Evolutionary conservation across 2,888 invertebrate species (phyloP), one percentile per base, ranked within the genome.

Genomic region (Chaetogeoica ovagalla): DNA sequence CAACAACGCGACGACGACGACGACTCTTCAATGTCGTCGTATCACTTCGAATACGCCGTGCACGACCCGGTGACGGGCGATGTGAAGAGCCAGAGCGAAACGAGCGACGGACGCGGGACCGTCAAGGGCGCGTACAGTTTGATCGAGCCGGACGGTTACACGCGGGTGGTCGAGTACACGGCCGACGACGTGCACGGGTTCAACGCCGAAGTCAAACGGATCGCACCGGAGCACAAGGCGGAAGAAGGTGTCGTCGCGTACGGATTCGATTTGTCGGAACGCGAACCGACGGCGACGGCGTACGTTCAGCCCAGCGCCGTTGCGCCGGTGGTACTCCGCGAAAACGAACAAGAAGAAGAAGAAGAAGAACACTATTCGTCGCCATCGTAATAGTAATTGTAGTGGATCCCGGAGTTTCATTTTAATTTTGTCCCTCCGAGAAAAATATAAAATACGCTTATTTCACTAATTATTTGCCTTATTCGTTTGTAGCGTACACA

Each of bases 61-160:
- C n/a, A 76, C 59, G 76, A 76, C 23, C 76, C 76, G 30, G 1
- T 60, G n/a, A 76, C 76, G 39, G 76, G 76, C 39, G 76, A 76
- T 30, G 59, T 43, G 43, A 76, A 76, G 59, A 68, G 43, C 57
- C 76, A 76, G 8, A 60, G 60, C 15, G 76, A 76, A 23, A 48
- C 48, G 43, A 60, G 68, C 59, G 76, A 76, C 60, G 76, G 68
- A 2, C 68, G 30, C 57, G 76, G 76, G 15, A n/a, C 68, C 19
- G 76, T 76, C n/a, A 76, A 48, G 8, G 76, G 76, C 13, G 17
- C 68, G 23, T 76, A 76, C 60, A 76, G 68, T 68, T 13, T 76
- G 48, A 43, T 76, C 39, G 76, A 76, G 23, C n/a, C 76, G 66
- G 76, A 76, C 76, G 76, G 76, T n/a, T 76, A 48, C 57, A 76